Base-by-base conservation (phyloP, 2,888 invertebrate species). In the Lasioglossum malachurum region DNA sequence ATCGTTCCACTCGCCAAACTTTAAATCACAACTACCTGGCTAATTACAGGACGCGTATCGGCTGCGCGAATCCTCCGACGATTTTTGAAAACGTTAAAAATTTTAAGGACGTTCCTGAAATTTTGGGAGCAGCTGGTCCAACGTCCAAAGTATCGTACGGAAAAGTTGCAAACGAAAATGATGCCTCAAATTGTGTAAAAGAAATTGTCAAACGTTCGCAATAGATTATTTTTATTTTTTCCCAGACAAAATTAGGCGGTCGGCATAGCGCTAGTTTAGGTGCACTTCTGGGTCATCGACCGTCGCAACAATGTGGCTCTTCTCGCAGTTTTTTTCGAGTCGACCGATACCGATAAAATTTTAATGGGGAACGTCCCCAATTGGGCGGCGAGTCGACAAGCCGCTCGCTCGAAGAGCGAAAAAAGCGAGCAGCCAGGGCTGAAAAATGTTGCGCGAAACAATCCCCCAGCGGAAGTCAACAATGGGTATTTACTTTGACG, bases 401-500 rank as follows among this genome's bases (percentile, higher is more conserved):
- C 67, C 27, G 16, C 27, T 49, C 72, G 60, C 19, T 80, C 31
- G 16, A 46, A 23, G 14, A 57, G 60, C 67, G 69, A 72, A 78
- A 82, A 46, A 81, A 69, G 16, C 23, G 44, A 31, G 67, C 27
- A 49, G 38, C 57, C 46, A 64, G 75, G 67, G 38, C 69, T 87
- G 83, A 85, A 82, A 88, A 89, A 89, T 88, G 83, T 82, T 76
- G 75, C 71, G 64, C 84, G 60, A 88, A 91, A 90, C 90, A 89
- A 90, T 89, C 87, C 86, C 83, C 85, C 77, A 73, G 81, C 76
- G 87, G 79, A 80, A 82, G 79, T 89, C 86, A 90, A 91, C 89
- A 90, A 87, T 85, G 77, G 89, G 80, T 91, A 89, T 91, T 90
- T 91, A 91, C 90, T 91, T 90, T 88, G 86, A 87, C 81, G 88